A percentile compares a stretch with the other conserved stretches of the same genome.
phyloP scores from a whole-genome alignment of 2,888 invertebrate genomes.

The Troglohyphantes excavatus region DNA sequence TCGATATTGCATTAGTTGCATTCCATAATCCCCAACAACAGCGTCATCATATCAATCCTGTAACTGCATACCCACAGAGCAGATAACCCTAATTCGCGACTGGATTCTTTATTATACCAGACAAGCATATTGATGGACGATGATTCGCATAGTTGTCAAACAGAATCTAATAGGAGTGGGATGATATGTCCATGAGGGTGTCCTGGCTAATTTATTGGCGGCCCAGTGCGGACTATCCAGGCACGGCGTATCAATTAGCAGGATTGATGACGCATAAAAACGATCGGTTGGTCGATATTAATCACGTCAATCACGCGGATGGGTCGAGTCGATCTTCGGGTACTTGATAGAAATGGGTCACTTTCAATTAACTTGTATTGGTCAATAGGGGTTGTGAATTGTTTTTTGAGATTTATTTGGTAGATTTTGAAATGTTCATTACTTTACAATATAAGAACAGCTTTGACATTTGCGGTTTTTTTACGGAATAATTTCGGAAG shows the following conservation, averaged over 20 bases:
- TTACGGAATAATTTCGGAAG: too few relatives aligned
- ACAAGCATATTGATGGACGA: background rate
- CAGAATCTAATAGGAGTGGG: constrained; percentile 36
- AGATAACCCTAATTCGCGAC: background rate
- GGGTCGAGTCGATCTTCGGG: background rate
- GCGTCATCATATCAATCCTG: too few relatives aligned
- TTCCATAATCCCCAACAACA: too few relatives aligned
- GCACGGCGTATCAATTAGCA: constrained; percentile 52
- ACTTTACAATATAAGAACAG: too few relatives aligned
- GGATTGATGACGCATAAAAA: constrained; percentile 62
- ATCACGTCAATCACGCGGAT: constrained; percentile 28
- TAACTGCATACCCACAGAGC: background rate
- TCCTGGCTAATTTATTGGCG: constrained; percentile 43
- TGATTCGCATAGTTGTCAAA: constrained; percentile 16
- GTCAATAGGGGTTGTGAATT: too few relatives aligned
- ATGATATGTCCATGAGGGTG: background rate
- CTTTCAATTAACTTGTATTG: too few relatives aligned
- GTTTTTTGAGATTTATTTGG: too few relatives aligned
- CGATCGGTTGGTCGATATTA: constrained; percentile 29
- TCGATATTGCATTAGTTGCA: too few relatives aligned
- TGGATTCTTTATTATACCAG: background rate
- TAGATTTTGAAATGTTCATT: too few relatives aligned
- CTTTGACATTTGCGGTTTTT: too few relatives aligned
- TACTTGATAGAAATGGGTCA: too few relatives aligned
- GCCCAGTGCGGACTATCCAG: background rate